Base-by-base conservation (phyloP, 2,888 invertebrate genomes). In the Neelides folsomi region DNA sequence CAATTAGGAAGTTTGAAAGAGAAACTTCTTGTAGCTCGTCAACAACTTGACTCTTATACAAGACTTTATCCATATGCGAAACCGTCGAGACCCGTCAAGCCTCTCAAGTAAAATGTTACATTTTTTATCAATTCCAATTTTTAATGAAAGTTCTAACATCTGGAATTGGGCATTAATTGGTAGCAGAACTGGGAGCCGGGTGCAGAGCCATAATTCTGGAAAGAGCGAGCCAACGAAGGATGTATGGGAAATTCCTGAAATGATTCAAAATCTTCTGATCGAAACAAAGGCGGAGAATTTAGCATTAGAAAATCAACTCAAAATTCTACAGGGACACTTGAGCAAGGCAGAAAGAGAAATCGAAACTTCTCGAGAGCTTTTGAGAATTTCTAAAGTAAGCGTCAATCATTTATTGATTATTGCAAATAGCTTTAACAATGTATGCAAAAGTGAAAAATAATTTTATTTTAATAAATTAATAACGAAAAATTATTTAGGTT, bases 281-380 rank as follows among this genome's bases (percentile, higher is more conserved):
- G 63, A 63, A 49, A 59, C 60, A 8, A 61, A 58, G 55, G 57
- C 57, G 1, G 63, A 63, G 49, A 63, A 63, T 51, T 58, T 58
- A 50, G 61, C 59, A 0, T 35, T 61, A 37, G 57, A 57, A 41
- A 53, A 58, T 47, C 61, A 61, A 44, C 39, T 63, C 10, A 53
- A 54, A 13, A 15, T 53, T 13, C 49, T 56, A 5, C 44, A 58
- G 16, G 54, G 58, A 5, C 55, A 57, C 16, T 45, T 58, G 1
- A 20, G 48, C 12, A 41, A 55, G 10, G 43, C 51, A 2, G 57
- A 61, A 47, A 49, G 54, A 43, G 59, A 60, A 16, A 20, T 59
- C 18, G 55, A 53, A 19, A 55, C 52, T 13, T n/a, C 53, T 8
- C 53, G 53, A 37, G 53, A 57, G 18, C 51, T 39, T 9, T 36